These are phyloP conservation scores for Pristionchus entomophagus DNA, from an alignment of 2,888 invertebrate genomes.

Conservation along the genomic window DNA sequence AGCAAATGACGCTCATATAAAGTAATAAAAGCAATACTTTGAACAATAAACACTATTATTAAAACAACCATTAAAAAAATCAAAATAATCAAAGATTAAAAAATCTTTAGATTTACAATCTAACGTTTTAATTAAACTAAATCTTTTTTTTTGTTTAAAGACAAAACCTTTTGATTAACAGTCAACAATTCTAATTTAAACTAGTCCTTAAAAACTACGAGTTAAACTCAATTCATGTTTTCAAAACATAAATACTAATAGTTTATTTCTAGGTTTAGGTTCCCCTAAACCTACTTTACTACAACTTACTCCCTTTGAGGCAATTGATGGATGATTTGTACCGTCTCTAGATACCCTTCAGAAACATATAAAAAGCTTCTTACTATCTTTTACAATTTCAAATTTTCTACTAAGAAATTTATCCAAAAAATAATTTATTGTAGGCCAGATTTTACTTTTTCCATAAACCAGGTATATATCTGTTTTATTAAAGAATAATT, in stretches of 20 bases:
- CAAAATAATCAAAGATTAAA: slow-evolving; percentile 57
- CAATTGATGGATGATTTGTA: slow-evolving; percentile 73
- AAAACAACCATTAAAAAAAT: slow-evolving; percentile 56
- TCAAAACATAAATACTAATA: slow-evolving; percentile 65
- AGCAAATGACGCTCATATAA: slow-evolving; percentile 66
- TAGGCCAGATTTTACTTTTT: slow-evolving; percentile 63
- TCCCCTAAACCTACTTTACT: slow-evolving; percentile 72
- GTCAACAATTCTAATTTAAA: slow-evolving; percentile 65
- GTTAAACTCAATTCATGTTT: slow-evolving; percentile 62
- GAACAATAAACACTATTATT: slow-evolving; percentile 64
- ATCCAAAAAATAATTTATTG: slow-evolving; percentile 64
- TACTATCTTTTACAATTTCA: slow-evolving; percentile 70
- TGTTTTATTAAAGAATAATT: slow-evolving; percentile 66
- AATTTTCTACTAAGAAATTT: slow-evolving; percentile 53
- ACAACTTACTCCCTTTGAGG: slow-evolving; percentile 71
- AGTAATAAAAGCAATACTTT: slow-evolving; percentile 69
- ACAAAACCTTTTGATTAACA: slow-evolving; percentile 66
- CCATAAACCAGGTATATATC: slow-evolving; percentile 69
- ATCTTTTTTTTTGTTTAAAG: slow-evolving; percentile 52
- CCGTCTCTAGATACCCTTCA: slow-evolving; percentile 67
- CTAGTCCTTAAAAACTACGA: slow-evolving; percentile 65
- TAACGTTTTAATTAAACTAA: slow-evolving; percentile 66
- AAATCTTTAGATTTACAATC: slow-evolving; percentile 66
- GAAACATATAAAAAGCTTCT: slow-evolving; percentile 65
- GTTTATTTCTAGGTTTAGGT: slow-evolving; percentile 64